Base-by-base conservation (phyloP, 2,113 vertebrate genomes). In the Megaptera novaeangliae region DNA sequence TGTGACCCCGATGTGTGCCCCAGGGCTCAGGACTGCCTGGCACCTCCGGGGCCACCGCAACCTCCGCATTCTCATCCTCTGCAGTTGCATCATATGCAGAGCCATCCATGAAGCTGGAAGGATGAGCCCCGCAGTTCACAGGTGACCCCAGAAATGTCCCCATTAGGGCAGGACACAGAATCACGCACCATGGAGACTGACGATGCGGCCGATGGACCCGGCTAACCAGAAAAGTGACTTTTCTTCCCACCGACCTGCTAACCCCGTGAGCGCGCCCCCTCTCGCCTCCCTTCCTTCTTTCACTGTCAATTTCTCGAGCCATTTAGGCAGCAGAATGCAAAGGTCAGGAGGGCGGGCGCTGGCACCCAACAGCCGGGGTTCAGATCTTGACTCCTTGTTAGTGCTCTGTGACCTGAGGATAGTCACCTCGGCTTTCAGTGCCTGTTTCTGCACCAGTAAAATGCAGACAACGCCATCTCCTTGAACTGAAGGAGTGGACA, bases 291-390 rank as follows among this genome's bases (percentile, higher is more conserved):
- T 57, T 31, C 52, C 31, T 39, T 13, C 46, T 49, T 34, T 34
- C 27, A 2, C 2, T 3, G n/a, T 27, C 31, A n/a, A 25, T 14
- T 59, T 59, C 82, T 36, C 39, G 39, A 25, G 55, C 20, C 68
- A 9, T 1, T 7, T 10, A 25, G 72, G 29, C 9, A n/a, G 52
- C 61, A 31, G 44, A 61, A 18, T 1, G 18, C 4, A 13, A 10
- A 66, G 31, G 21, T 11, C 23, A 11, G 1, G 4, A 2, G 21
- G 5, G 29, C 0, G 21, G 44, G 10, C 17, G 1, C 1, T 0
- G 27, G 25, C 1, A 12, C 36, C 39, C 1, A 13, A 23, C 15
- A 29, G 88, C 6, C 10, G 1, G 49, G 44, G 25, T 20, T 63
- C 52, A 59, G 36, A 23, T 27, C 69, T 41, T 6, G 68, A 68